These are phyloP conservation scores for Astropecten irregularis DNA, from an alignment of 53 echinoderm and acorn worm genomes.

Conservation along the genomic window DNA sequence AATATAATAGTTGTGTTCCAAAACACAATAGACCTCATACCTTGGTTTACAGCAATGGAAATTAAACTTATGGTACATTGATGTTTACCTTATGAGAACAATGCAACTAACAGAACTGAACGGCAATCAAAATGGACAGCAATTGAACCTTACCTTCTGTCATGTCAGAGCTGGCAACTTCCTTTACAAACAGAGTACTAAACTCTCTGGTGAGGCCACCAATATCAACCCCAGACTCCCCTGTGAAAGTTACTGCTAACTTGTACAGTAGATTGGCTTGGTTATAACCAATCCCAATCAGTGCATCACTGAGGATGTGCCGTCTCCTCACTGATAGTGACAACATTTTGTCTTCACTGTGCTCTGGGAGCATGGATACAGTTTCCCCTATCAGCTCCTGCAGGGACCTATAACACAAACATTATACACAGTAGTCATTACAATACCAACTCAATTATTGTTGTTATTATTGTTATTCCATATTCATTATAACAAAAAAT, in stretches of 20 bases:
- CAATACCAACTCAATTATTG: neutral
- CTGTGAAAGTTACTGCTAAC: neutral
- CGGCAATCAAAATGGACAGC: no score
- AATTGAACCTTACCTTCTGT: neutral
- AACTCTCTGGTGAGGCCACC: slow-evolving; percentile 5
- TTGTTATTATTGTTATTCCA: neutral
- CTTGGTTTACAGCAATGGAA: no score
- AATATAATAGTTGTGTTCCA: no score
- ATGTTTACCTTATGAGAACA: no score
- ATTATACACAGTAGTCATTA: neutral
- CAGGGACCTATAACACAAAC: neutral
- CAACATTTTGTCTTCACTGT: neutral
- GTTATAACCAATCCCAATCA: neutral
- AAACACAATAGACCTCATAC: no score
- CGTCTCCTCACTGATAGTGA: neutral
- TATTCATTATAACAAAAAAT: neutral
- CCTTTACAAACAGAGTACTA: neutral
- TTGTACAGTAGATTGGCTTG: neutral
- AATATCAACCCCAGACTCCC: neutral
- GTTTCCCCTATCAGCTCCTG: neutral
- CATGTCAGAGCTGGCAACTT: neutral
- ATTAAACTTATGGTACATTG: no score
- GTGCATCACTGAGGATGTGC: neutral
- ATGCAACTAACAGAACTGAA: no score
- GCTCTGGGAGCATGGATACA: neutral